Conservation (phyloP, 2,888 invertebrate genomes). For the Ectropis crepuscularia region DNA sequence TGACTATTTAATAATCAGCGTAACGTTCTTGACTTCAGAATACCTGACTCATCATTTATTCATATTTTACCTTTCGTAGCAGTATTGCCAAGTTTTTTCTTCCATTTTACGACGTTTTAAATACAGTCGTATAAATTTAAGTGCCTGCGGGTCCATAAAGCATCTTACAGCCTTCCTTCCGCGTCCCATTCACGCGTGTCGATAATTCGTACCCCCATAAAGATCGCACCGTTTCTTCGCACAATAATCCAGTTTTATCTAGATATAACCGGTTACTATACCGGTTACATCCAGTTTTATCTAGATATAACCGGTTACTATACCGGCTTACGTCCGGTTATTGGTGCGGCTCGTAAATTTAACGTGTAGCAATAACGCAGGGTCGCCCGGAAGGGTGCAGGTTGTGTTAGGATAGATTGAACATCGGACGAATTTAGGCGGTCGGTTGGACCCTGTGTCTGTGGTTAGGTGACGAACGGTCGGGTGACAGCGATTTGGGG, state of each 20-base stretch:
- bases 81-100: slow-evolving; percentile 18
- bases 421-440: slow-evolving; percentile 44
- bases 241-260: slow-evolving; percentile 64
- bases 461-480: slow-evolving; percentile 23
- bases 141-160: slow-evolving; percentile 30
- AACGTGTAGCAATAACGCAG: slow-evolving; percentile 69
- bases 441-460: slow-evolving; percentile 13
- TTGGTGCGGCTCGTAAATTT: slow-evolving; percentile 63
- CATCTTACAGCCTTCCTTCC: slow-evolving; percentile 23
- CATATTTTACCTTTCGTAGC: slow-evolving; percentile 7
- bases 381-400: slow-evolving; percentile 50
- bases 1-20: background rate
- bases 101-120: slow-evolving; percentile 28
- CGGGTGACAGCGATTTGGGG: slow-evolving; percentile 12
- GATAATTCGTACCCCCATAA: slow-evolving; percentile 34
- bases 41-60: slow-evolving; percentile 2
- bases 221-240: slow-evolving; percentile 32
- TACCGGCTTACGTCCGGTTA: slow-evolving; percentile 55
- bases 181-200: slow-evolving; percentile 29
- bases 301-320: slow-evolving; percentile 62
- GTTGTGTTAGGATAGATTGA: slow-evolving; percentile 69
- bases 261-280: slow-evolving; percentile 62
- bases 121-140: slow-evolving; percentile 29
- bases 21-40: background rate
- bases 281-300: slow-evolving; percentile 57